Evolutionary conservation across 2,797 vertebrate genomes (phyloP), one percentile per base, ranked within the genome.

Genomic region (Onychomys arenicola): DNA sequence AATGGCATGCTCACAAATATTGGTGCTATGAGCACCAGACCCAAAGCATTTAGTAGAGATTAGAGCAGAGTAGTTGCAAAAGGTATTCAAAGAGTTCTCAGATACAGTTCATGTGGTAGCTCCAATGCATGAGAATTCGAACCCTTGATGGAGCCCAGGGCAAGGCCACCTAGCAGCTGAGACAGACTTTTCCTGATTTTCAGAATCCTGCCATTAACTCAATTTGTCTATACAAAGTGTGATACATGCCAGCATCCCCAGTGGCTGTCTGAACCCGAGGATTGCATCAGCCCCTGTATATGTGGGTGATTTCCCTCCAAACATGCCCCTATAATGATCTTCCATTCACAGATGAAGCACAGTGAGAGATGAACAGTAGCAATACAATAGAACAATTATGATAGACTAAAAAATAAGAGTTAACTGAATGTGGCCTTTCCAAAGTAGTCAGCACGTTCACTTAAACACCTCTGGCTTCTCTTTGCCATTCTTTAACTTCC

Each of bases 211-310:
- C n/a, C 19, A 86, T 29, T 46, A 87, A 57, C 40, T 61, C n/a
- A 52, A n/a, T 0, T 1, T 0, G 11, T 0, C 4, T 3, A 9
- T 40, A 37, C 19, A 61, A 21, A 32, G 27, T 46, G 27, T 11
- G 21, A 19, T 75, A 27, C n/a, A 11, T 12, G 19, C 19, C 27
- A 82, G 43, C 32, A 25, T 1, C 34, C 6, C 8, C 59, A 16
- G 37, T n/a, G 23, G 78, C 6, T n/a, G 32, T 27, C 37, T 34
- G 34, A 61, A 80, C 43, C 40, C 34, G 21, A 34, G 34, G 52
- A 46, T 49, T 49, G 29, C 14, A 52, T 25, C 61, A 59, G 32
- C 9, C 12, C 40, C 13, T 85, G 6, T 5, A 43, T 43, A 23
- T 2, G 1, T 69, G 25, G 12, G 46, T 67, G 11, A 3, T 61